Evolutionary conservation across 2,888 invertebrate genomes (phyloP).

Genomic region (Thera britannica): DNA sequence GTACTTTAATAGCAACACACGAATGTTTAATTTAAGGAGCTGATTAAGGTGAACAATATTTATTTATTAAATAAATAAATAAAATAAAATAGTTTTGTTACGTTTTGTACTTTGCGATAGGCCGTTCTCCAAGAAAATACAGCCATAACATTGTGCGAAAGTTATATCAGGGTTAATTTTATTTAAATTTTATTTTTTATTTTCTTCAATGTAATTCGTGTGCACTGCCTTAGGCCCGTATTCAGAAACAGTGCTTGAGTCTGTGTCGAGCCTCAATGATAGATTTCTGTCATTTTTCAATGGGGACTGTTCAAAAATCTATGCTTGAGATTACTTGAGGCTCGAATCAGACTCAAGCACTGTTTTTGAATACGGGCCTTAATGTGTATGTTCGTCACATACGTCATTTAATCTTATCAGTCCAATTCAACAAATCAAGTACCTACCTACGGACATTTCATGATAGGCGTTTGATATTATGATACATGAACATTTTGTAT

Average conservation of each 20-base stretch:
- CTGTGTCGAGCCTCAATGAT: no score
- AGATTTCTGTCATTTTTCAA: no score
- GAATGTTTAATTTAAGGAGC: not conserved
- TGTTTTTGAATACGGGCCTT: no score
- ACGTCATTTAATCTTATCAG: not conserved
- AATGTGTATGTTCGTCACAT: not conserved
- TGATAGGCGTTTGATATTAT: not conserved
- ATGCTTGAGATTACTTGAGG: no score
- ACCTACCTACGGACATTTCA: not conserved
- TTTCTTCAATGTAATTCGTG: not conserved
- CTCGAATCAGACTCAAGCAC: no score
- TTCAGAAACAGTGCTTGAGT: no score
- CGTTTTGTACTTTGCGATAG: conserved; percentile 8
- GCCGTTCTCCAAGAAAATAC: not conserved
- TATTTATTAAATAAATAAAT: no score
- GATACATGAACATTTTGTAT: no score
- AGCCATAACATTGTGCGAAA: not conserved
- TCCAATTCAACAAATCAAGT: not conserved
- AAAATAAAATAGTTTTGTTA: not conserved
- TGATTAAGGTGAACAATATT: not conserved
- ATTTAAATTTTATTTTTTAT: no score
- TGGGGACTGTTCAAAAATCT: no score
- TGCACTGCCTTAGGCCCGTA: no score
- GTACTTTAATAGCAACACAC: not conserved
- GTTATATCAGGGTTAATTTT: no score